Evolutionary conservation across 2,888 invertebrate species (phyloP).

Genomic region (Oligia strigilis): DNA sequence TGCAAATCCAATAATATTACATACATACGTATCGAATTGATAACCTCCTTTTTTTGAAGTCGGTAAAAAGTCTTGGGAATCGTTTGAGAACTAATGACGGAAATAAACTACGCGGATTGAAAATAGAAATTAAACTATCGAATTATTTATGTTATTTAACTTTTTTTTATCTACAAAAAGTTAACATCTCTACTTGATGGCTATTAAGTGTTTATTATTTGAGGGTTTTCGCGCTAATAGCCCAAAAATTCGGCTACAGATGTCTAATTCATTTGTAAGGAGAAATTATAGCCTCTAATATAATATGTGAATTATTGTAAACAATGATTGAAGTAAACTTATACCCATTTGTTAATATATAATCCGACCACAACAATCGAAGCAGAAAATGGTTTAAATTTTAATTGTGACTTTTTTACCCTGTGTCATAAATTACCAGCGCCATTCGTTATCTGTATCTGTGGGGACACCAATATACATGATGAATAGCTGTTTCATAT

Average conservation of each 20-base stretch:
- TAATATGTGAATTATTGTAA: not conserved
- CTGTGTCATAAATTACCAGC: conserved; percentile 6
- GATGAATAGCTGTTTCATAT: conserved; percentile 38
- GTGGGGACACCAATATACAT: conserved; percentile 25
- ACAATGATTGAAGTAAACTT: not conserved
- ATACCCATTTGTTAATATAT: not conserved
- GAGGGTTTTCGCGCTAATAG: not conserved
- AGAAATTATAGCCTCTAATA: not conserved
- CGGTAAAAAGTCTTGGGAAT: not conserved
- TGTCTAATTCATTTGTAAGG: not conserved
- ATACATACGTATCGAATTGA: too few relatives aligned
- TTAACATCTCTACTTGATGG: too few relatives aligned
- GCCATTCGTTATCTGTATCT: conserved; percentile 22
- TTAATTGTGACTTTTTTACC: not conserved
- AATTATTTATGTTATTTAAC: not conserved
- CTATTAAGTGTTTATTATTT: not conserved
- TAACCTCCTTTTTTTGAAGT: too few relatives aligned
- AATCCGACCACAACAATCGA: not conserved
- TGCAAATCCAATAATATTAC: too few relatives aligned
- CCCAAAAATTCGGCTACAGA: not conserved
- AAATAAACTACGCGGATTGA: not conserved
- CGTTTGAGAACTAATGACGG: not conserved
- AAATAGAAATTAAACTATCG: not conserved
- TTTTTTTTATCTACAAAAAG: too few relatives aligned
- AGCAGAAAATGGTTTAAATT: conserved; percentile 6